Base-by-base conservation (phyloP, 2,888 invertebrate species). In the Steromphala cineraria region DNA sequence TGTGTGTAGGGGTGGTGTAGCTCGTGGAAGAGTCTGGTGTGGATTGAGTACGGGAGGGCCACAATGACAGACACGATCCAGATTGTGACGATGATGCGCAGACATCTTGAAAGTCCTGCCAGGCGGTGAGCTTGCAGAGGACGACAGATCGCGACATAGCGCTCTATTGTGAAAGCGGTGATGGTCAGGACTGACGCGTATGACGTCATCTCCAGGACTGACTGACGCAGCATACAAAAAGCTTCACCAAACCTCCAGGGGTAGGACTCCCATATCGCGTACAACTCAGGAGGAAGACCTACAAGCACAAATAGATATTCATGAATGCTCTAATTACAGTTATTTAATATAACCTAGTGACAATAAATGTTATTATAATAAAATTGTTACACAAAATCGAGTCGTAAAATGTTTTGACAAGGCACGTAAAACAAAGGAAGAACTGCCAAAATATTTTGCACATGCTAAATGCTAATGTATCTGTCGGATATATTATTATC, bases 121-220 rank as follows among this genome's bases (percentile, higher is more conserved):
- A 97, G 96, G 55, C 96, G 95, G 93, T 97, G 96, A 82, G 96
- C 95, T 90, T 96, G 96, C 55, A 98, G 94, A 0, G 98, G 98
- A 92, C 84, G 84, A 92, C 98, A 98, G 90, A 98, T 97, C 52
- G 98, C 98, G 86, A 98, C 94, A 94, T 97, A 94, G 74, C 98
- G 95, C 94, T 98, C 98, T 94, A 96, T 95, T 0, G 98, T 97
- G 94, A 98, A 98, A 5, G 97, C 97, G 56, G 97, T 97, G 88
- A 98, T 97, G 31, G 98, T 98, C 90, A 98, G 94, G 75, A 98
- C 97, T 0, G 97, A 97, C 0, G 97, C 97, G 93, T 97, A 97
- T 0, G 97, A 96, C 0, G 97, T 97, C 93, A 93, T 91, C 86
- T 94, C 94, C 4, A 93, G 91, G 17, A 94, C 87, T 52, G 94